These are phyloP conservation scores for Meleagris gallopavo DNA, from an alignment of 2,113 vertebrate genomes.

Conservation along the genomic window DNA sequence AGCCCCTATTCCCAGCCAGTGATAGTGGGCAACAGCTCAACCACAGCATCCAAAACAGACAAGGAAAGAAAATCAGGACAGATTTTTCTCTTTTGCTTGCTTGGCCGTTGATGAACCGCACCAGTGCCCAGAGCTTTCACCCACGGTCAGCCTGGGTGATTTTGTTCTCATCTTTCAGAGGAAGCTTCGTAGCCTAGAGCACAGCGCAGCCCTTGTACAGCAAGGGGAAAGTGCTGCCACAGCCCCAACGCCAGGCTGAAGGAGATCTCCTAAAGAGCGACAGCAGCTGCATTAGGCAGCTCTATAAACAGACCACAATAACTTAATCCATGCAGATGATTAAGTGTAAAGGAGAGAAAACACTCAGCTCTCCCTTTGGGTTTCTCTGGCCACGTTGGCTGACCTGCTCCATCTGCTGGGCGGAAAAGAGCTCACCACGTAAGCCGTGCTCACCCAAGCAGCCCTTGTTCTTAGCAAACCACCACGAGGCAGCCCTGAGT, in stretches of 20 bases:
- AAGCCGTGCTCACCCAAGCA: rapidly evolving
- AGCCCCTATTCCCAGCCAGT: neutral
- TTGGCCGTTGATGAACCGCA: neutral
- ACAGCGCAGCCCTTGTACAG: rapidly evolving
- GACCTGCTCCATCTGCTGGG: rapidly evolving
- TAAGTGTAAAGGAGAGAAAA: neutral
- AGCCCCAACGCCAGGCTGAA: rapidly evolving
- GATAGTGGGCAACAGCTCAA: neutral
- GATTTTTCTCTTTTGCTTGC: neutral
- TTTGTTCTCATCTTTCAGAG: neutral
- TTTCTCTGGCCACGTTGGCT: rapidly evolving
- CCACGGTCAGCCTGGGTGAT: rapidly evolving
- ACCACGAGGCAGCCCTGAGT: rapidly evolving
- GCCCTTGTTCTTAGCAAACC: rapidly evolving
- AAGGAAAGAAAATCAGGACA: neutral
- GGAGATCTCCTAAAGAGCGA: rapidly evolving
- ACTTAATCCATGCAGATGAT: neutral
- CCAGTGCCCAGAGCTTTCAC: neutral
- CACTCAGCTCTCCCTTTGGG: rapidly evolving
- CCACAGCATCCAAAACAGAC: neutral
- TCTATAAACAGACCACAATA: neutral
- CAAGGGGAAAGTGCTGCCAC: rapidly evolving
- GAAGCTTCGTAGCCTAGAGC: neutral
- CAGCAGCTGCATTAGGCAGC: rapidly evolving
- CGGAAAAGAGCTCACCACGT: rapidly evolving